A percentile compares a stretch with the other conserved stretches of the same genome.
Evolutionary conservation across 2,888 invertebrate genomes (phyloP).

Genomic region (Rutpela maculata): DNA sequence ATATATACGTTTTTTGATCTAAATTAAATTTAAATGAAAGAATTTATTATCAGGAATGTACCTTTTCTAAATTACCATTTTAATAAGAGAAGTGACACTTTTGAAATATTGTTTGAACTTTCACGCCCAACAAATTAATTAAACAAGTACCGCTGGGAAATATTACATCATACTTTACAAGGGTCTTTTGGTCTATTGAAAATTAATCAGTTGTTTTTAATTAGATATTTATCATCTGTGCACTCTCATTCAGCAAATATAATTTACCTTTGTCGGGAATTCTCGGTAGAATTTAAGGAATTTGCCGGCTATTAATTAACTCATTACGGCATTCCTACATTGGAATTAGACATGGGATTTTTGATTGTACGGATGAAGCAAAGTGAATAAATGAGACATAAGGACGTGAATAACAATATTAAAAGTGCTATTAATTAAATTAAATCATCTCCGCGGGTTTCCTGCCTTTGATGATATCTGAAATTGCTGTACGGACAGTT

Average conservation of each 20-base stretch:
- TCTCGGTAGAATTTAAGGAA: conserved; percentile 32
- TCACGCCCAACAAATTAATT: conserved; percentile 33
- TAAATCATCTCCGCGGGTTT: not conserved
- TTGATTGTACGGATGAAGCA: not conserved
- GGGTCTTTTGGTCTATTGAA: conserved; percentile 32
- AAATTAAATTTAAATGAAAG: not conserved
- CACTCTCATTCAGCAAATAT: conserved; percentile 28
- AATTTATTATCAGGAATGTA: not conserved
- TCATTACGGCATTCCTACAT: not conserved
- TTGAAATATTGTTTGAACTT: conserved; percentile 15
- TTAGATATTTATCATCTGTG: conserved; percentile 37
- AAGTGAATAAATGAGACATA: not conserved
- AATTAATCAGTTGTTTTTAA: conserved; percentile 36
- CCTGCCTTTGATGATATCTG: no score
- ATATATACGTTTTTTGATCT: no score
- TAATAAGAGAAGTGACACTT: conserved; percentile 34
- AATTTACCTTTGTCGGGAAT: conserved; percentile 30
- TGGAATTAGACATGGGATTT: not conserved
- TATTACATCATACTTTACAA: conserved; percentile 32
- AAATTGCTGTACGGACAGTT: no score
- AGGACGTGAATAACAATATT: not conserved
- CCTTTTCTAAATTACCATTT: conserved; percentile 12
- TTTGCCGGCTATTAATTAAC: conserved; percentile 30
- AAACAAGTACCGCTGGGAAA: conserved; percentile 38
- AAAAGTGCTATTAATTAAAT: not conserved